These are phyloP conservation scores for Megamerina dolium DNA, from an alignment of 2,888 invertebrate genomes.

Conservation along the genomic window DNA sequence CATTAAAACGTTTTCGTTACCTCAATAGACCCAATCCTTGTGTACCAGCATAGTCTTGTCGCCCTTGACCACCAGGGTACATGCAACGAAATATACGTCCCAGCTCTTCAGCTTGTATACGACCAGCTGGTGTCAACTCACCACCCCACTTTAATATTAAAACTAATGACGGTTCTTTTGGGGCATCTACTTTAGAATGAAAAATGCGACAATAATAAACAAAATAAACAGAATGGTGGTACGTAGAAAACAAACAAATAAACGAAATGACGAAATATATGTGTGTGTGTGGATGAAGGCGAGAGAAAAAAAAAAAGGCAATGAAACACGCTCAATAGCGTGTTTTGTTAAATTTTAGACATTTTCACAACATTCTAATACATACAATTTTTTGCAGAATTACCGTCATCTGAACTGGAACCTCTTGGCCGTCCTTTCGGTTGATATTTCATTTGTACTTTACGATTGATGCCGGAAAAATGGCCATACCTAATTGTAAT, in stretches of 20 bases:
- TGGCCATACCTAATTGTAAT: constrained; percentile 79
- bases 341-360: not conserved
- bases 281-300: not conserved
- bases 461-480: constrained; percentile 99
- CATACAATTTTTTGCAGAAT: constrained; percentile 33
- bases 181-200: constrained; percentile 58
- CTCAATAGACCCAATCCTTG: constrained; percentile 92
- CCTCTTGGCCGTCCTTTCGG: constrained; percentile 87
- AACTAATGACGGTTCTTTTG: constrained; percentile 88
- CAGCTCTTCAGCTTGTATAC: constrained; percentile 94
- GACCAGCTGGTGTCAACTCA: constrained; percentile 95
- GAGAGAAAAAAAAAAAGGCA: constrained; percentile 7
- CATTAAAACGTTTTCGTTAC: constrained; percentile 17
- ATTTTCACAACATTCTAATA: constrained; percentile 13
- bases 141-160: constrained; percentile 99
- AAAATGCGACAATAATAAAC: not conserved
- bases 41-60: constrained; percentile 85
- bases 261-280: not conserved
- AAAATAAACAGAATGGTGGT: not conserved
- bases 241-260: constrained; percentile 1
- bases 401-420: constrained; percentile 92
- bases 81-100: constrained; percentile 98
- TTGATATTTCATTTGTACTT: constrained; percentile 99
- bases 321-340: not conserved
- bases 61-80: constrained; percentile 97